Conservation (phyloP, 2,797 vertebrate species). For the Nannoperca australis region DNA sequence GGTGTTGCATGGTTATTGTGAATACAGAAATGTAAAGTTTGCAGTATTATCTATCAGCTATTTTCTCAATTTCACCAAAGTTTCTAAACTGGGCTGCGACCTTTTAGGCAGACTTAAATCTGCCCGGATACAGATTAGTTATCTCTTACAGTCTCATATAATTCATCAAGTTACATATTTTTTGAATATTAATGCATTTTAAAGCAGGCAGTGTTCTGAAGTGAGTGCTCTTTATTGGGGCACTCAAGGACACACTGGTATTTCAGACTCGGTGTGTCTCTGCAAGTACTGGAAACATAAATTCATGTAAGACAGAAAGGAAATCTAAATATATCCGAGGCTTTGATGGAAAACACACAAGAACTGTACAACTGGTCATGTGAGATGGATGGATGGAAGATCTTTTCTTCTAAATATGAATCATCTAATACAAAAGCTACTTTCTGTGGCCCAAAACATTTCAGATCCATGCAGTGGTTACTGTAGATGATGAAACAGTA, state of each 20-base stretch:
- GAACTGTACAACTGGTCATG: background rate
- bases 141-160: background rate
- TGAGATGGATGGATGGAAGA: background rate
- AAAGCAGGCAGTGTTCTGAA: background rate
- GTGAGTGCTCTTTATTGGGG: background rate
- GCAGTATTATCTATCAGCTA: background rate
- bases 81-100: background rate
- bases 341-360: background rate
- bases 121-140: background rate
- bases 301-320: background rate
- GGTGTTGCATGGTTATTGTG: background rate
- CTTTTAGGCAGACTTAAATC: background rate
- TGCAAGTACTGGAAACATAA: background rate
- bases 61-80: background rate
- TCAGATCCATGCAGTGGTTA: background rate
- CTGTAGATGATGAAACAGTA: background rate
- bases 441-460: background rate
- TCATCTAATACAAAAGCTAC: background rate
- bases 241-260: constrained; percentile 2
- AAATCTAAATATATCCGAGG: background rate
- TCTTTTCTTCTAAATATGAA: background rate
- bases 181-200: background rate
- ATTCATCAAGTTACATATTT: background rate
- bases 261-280: background rate
- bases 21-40: background rate